Conservation (phyloP, 2,797 vertebrate genomes). For the Ctenopoma multispine region DNA sequence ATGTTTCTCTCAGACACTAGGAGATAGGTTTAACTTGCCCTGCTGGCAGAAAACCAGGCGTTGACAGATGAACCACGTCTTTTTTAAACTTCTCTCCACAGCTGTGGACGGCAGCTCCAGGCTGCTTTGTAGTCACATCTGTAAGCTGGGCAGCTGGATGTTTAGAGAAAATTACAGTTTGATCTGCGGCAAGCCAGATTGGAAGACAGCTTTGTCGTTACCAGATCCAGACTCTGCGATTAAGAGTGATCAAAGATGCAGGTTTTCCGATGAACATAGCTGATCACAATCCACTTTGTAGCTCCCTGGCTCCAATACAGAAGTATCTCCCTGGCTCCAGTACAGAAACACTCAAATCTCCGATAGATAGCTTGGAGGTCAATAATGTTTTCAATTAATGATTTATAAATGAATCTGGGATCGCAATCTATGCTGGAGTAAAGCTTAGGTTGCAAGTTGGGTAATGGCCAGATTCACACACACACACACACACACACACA, state of each 20-base stretch:
- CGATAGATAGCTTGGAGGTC: slow-evolving; percentile 37
- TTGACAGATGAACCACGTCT: slow-evolving; percentile 71
- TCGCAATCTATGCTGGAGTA: slow-evolving; percentile 23
- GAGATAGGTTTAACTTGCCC: slow-evolving; percentile 43
- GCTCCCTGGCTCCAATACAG: slow-evolving; percentile 18
- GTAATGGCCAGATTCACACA: slow-evolving; percentile 35
- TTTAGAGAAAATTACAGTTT: slow-evolving; percentile 74
- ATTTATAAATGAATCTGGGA: slow-evolving; percentile 50
- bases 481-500: too few species aligned
- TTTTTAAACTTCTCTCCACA: slow-evolving; percentile 75
- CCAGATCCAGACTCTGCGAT: slow-evolving; percentile 63
- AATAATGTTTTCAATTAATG: slow-evolving; percentile 43
- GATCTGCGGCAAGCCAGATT: slow-evolving; percentile 63
- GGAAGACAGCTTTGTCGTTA: slow-evolving; percentile 63
- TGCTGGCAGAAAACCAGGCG: slow-evolving; percentile 68
- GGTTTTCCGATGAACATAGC: slow-evolving; percentile 46
- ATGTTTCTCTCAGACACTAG: slow-evolving; percentile 48
- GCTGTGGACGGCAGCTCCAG: slow-evolving; percentile 73
- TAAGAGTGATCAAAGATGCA: slow-evolving; percentile 70
- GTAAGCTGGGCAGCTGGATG: slow-evolving; percentile 78
- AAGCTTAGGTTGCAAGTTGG: slow-evolving; percentile 52
- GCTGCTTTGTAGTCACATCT: slow-evolving; percentile 81
- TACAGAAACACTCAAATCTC: slow-evolving; percentile 39
- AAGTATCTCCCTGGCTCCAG: neutral
- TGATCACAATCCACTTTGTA: slow-evolving; percentile 47